Conservation (phyloP, 1,140 invertebrate species). For the Lerema accius region DNA sequence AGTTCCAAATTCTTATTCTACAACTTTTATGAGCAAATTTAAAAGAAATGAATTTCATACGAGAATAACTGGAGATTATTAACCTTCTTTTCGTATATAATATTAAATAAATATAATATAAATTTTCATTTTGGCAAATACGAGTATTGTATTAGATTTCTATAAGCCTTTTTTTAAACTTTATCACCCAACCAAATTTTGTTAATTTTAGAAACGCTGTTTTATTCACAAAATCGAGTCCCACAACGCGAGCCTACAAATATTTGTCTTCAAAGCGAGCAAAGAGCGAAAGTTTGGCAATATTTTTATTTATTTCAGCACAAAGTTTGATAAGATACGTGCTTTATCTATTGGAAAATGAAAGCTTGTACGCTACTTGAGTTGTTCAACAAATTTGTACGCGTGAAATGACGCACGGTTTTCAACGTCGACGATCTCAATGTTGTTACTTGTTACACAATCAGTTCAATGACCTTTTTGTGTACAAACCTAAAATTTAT, state of each 20-base stretch:
- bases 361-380: constrained; percentile 1
- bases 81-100: neutral
- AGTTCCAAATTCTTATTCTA: constrained; percentile 6
- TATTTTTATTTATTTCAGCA: constrained; percentile 9
- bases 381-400: constrained; percentile 10
- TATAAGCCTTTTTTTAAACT: too few relatives aligned
- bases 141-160: too few relatives aligned
- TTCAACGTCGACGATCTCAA: neutral
- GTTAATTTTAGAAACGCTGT: too few relatives aligned
- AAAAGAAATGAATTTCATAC: constrained; percentile 12
- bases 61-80: constrained; percentile 2
- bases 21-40: constrained; percentile 6
- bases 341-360: constrained; percentile 12
- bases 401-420: neutral
- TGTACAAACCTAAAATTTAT: too few relatives aligned
- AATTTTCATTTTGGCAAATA: too few relatives aligned
- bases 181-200: too few relatives aligned
- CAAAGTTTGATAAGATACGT: constrained; percentile 11
- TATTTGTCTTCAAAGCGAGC: neutral
- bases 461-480: neutral
- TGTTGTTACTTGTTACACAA: neutral
- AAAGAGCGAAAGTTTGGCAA: neutral
- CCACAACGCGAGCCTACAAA: neutral
- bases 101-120: too few relatives aligned
- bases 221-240: neutral